Percentiles rank a stretch among this genome's conserved stretches.
Evolutionary conservation across 30 jellyfish, hydroid and myxozoan species (phyloP).

Genomic region (Hydra vulgaris): DNA sequence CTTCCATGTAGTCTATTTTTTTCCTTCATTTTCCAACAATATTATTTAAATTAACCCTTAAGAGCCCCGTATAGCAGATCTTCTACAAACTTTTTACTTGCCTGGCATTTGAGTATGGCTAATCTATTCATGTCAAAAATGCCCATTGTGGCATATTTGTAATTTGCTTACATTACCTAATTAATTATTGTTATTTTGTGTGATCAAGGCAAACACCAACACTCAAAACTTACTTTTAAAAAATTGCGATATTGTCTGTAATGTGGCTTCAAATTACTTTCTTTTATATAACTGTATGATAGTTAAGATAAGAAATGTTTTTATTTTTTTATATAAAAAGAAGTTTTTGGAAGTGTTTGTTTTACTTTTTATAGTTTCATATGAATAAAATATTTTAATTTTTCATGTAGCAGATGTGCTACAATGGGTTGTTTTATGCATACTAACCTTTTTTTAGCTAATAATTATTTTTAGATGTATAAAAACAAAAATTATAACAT

Average conservation of each 20-base stretch:
- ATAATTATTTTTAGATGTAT: no score
- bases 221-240: background rate
- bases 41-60: no score
- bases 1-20: no score
- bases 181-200: background rate
- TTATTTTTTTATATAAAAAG: background rate
- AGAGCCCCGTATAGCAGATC: constrained; percentile 7
- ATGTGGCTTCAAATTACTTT: background rate
- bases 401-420: background rate
- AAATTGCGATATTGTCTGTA: background rate
- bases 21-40: no score
- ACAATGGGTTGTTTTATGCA: background rate
- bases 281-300: no score
- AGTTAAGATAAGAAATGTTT: background rate
- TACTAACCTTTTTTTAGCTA: background rate
- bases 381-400: no score
- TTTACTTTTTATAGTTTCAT: background rate
- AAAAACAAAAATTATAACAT: no score
- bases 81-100: background rate
- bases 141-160: constrained; percentile 1
- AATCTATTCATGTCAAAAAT: no score
- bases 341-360: constrained; percentile 2
- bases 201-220: no score
- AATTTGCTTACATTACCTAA: background rate
- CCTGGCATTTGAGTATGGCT: background rate